Evolutionary conservation across 1,140 invertebrate species (phyloP), one percentile per base, ranked within the genome.

Genomic region (Oryzaephilus surinamensis): DNA sequence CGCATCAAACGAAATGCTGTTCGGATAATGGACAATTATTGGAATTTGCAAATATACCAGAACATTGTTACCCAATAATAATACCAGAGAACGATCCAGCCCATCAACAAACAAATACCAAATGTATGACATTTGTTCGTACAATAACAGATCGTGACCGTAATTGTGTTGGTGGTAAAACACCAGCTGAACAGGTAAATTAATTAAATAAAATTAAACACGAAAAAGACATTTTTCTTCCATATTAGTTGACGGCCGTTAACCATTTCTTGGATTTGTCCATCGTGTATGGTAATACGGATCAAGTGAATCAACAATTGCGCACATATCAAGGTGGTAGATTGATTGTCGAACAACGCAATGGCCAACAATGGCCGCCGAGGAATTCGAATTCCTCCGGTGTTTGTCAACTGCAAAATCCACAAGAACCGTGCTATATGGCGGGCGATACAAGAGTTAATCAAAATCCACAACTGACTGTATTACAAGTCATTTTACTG

Each of bases 231-330:
- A 34, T 10, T 34, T 46, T 38, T n/a, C n/a, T n/a, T n/a, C n/a
- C n/a, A 27, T 62, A 50, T 19, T 59, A 90, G 77, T 49, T 91
- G 15, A 82, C 83, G 5, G 72, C 72, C n/a, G 79, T 92, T 0
- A 90, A 87, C 6, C 74, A 83, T 2, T 93, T 72, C 52, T 64
- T 94, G 65, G 91, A 95, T 56, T 67, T 84, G 7, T 93, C 88
- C 0, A 62, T 84, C 24, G 77, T 90, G 6, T 94, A 95, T 52
- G 90, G 89, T 2, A 84, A 81, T 19, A 77, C 62, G 12, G 65
- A 74, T 6, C 52, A 71, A 29, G 68, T 77, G 40, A 76, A 79
- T n/a, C 61, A 63, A 13, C 66, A 70, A 16, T 63, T 88, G 7
- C 65, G 85, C 6, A 69, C 77, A 13, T 69, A 71, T 38, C 56